A percentile compares a stretch with the other conserved stretches of the same genome.
Conservation (phyloP, 2,888 invertebrate species). For the Dysmachus trigonus region DNA sequence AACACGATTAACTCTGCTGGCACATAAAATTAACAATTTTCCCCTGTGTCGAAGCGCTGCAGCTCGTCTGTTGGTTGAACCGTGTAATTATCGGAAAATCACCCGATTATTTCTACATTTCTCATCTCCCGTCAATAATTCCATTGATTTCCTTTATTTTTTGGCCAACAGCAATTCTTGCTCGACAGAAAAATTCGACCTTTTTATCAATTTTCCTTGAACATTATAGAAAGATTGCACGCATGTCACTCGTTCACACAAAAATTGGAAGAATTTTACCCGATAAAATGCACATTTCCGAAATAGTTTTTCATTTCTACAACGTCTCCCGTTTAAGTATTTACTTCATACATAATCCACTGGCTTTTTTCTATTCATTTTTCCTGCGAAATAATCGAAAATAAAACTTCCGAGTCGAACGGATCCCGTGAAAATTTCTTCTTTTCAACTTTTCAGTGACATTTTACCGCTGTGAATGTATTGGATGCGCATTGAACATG, state of each 20-base stretch:
- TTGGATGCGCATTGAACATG: slow-evolving; percentile 24
- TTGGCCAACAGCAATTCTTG: not conserved
- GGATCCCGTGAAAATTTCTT: not conserved
- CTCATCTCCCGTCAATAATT: not conserved
- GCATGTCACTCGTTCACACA: slow-evolving; percentile 27
- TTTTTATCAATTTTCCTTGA: not conserved
- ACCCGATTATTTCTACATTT: not conserved
- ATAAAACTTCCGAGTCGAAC: not conserved
- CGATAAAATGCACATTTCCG: not conserved
- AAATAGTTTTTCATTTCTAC: not conserved
- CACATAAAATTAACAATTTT: not conserved
- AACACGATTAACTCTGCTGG: not conserved
- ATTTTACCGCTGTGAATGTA: slow-evolving; percentile 21
- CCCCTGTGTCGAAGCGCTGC: not conserved
- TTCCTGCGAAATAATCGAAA: not conserved
- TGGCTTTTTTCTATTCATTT: not conserved
- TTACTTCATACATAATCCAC: not conserved
- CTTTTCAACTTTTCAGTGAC: slow-evolving; percentile 20
- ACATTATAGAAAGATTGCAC: not conserved
- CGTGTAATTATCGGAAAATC: not conserved
- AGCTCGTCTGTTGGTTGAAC: not conserved
- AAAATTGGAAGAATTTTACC: not conserved
- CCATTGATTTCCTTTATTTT: not conserved
- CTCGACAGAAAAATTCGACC: not conserved
- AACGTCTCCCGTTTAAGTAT: not conserved